Conservation (phyloP, 2,113 vertebrate species). For the Gorsachius goisagi region DNA sequence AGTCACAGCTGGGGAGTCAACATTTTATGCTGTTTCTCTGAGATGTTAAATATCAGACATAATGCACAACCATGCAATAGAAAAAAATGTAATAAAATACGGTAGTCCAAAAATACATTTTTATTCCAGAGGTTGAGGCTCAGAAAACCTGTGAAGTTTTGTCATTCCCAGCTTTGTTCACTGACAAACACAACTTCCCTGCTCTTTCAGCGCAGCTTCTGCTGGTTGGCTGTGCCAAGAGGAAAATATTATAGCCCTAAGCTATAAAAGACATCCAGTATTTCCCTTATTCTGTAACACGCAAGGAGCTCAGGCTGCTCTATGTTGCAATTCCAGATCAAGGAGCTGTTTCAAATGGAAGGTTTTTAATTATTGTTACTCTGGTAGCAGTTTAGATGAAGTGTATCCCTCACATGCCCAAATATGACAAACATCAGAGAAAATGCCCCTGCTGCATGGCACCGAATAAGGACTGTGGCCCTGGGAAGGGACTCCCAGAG, state of each 20-base stretch:
- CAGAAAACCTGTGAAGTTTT: background rate
- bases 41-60: background rate
- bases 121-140: background rate
- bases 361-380: background rate
- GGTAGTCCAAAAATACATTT: background rate
- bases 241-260: background rate
- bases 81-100: background rate
- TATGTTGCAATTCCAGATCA: background rate
- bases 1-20: background rate
- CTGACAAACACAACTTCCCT: background rate
- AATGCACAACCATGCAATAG: background rate
- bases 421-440: background rate
- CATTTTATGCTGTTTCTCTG: background rate
- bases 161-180: background rate
- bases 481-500: background rate
- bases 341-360: background rate
- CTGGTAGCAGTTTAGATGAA: background rate
- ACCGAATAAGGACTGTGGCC: fast-evolving
- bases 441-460: fast-evolving
- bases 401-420: background rate
- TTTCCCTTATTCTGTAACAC: background rate
- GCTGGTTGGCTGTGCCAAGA: background rate
- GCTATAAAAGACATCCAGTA: background rate
- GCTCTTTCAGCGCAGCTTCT: background rate
- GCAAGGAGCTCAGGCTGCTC: background rate